Evolutionary conservation across 2,113 vertebrate species (phyloP).

Genomic region (Leptodactylus fuscus): DNA sequence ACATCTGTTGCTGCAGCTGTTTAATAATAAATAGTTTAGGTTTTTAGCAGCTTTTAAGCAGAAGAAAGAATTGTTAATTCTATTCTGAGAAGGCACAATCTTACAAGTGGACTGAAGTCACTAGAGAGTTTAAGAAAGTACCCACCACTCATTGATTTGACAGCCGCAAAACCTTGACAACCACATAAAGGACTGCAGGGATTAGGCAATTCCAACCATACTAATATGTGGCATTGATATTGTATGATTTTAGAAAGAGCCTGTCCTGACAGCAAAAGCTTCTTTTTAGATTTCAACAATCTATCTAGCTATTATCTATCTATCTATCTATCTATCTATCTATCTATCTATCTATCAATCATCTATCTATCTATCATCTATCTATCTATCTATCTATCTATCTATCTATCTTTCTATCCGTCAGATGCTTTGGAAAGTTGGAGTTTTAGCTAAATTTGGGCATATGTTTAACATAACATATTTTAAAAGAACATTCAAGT

Average conservation of each 20-base stretch:
- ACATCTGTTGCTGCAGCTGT: conserved; percentile 43
- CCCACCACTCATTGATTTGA: conserved; percentile 3
- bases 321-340: too few species aligned
- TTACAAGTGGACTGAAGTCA: not conserved
- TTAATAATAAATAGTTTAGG: conserved; percentile 41
- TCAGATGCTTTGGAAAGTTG: too few species aligned
- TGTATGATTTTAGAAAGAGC: not conserved
- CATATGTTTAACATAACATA: too few species aligned
- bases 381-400: too few species aligned
- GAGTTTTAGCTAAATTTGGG: too few species aligned
- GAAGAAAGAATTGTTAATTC: conserved; percentile 13
- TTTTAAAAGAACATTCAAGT: too few species aligned
- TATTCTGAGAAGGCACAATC: not conserved
- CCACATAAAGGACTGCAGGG: not conserved
- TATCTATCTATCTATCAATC: too few species aligned
- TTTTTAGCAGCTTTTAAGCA: conserved; percentile 22
- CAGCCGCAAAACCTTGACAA: not conserved
- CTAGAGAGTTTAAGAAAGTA: not conserved
- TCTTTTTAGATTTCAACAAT: not conserved
- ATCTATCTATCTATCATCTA: too few species aligned
- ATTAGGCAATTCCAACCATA: not conserved
- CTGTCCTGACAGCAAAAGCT: not conserved
- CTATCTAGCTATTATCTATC: too few species aligned
- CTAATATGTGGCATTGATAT: not conserved
- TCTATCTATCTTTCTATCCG: too few species aligned